Evolutionary conservation across 2,888 invertebrate genomes (phyloP).

Genomic region (Lordiphosa andalusiaca): DNA sequence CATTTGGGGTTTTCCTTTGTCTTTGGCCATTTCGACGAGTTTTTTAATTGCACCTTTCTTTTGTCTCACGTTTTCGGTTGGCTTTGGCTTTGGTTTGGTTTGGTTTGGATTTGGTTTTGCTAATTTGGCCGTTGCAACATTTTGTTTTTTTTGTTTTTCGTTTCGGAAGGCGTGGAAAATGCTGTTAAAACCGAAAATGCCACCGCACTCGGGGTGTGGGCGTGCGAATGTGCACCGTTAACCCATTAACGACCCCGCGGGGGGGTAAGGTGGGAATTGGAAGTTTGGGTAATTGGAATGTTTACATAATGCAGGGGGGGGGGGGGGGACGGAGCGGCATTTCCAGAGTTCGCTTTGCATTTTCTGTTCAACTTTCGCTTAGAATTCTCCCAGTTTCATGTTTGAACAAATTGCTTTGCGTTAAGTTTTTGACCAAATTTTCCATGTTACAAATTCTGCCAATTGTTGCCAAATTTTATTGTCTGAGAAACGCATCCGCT

Average conservation of each 20-base stretch:
- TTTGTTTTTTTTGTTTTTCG: constrained; percentile 7
- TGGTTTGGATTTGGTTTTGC: constrained; percentile 4
- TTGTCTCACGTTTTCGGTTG: constrained; percentile 24
- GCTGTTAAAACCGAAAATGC: not conserved
- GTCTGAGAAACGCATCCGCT: no score
- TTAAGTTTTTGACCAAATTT: no score
- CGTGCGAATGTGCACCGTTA: constrained; percentile 8
- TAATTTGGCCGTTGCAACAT: constrained; percentile 13
- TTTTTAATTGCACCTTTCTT: constrained; percentile 31
- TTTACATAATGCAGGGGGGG: no score
- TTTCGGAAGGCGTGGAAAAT: constrained; percentile 17
- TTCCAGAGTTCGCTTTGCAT: no score
- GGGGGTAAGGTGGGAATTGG: no score
- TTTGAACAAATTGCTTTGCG: no score
- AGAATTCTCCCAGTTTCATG: no score
- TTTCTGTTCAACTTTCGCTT: no score
- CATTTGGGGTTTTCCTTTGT: not conserved
- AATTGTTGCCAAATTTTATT: no score
- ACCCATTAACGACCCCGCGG: constrained; percentile 1
- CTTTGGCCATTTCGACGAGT: constrained; percentile 6
- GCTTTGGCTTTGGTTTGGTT: constrained; percentile 4
- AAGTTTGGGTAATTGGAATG: no score
- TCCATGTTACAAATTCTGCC: no score
- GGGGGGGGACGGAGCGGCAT: no score
- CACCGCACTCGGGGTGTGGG: constrained; percentile 1